Conservation (phyloP, 2,797 vertebrate species). For the Melopsittacus undulatus region DNA sequence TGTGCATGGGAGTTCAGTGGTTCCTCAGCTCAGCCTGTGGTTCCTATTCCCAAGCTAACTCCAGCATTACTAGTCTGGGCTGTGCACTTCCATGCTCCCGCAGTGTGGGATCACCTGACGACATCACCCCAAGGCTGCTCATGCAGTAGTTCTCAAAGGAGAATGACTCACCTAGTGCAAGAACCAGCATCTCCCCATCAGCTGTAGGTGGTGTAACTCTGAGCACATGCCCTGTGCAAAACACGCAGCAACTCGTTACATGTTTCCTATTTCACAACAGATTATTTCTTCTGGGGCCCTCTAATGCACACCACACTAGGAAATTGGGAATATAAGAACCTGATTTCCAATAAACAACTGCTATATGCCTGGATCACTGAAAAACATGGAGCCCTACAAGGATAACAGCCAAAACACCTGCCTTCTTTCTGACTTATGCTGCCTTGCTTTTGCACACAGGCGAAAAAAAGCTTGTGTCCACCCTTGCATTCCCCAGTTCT, state of each 20-base stretch:
- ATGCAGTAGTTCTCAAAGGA: not conserved
- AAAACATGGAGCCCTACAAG: not conserved
- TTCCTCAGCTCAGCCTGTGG: not conserved
- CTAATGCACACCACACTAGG: accelerated
- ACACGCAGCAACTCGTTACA: not conserved
- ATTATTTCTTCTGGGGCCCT: not conserved
- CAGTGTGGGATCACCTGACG: not conserved
- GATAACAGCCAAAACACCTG: not conserved
- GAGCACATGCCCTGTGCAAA: not conserved
- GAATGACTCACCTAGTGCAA: not conserved
- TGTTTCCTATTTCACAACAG: not conserved
- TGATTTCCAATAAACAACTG: not conserved
- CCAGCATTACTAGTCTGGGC: not conserved
- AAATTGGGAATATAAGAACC: not conserved
- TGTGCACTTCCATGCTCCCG: not conserved
- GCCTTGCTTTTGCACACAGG: not conserved
- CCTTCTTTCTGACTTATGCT: accelerated
- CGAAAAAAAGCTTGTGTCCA: not conserved
- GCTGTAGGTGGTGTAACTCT: not conserved
- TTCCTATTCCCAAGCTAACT: not conserved
- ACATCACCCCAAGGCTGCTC: not conserved
- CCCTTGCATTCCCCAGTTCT: accelerated
- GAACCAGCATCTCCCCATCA: not conserved
- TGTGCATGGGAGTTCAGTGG: not conserved
- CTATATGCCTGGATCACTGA: accelerated